Evolutionary conservation across 2,797 vertebrate species (phyloP), one percentile per base, ranked within the genome.

Genomic region (Lateolabrax maculatus): DNA sequence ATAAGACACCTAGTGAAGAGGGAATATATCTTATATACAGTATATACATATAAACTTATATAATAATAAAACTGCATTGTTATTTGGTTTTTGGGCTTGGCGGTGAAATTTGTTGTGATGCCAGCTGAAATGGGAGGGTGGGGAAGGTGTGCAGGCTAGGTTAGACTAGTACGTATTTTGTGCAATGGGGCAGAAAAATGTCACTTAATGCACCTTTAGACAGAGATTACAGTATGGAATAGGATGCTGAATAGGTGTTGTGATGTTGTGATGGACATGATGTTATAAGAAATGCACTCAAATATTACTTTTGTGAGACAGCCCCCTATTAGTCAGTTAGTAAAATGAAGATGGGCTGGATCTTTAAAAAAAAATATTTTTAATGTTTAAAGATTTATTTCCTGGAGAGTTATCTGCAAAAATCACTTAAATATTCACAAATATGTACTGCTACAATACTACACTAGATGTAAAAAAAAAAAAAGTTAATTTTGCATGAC

Each of bases 401-500:
- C 57, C 65, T 62, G 27, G 55, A 75, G 34, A 49, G 34, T 48
- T 79, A 44, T 71, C 52, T 67, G 49, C 67, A 85, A 61, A 84
- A 84, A 69, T 70, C 73, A 84, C 77, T 29, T 7, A 82, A 81
- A 68, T 74, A 60, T 74, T 88, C 83, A 90, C 83, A 64, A 52
- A 70, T 79, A 76, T 87, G 67, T 87, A 84, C 75, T 63, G 60
- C 80, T 84, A 31, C 73, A 78, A 63, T 71, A 53, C 81, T 58
- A 80, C 44, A 84, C 84, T 83, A 72, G 49, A 81, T 77, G 58
- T 76, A 21, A 52, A 60, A 61, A 58, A 44, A 63, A 52, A 16
- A 37, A 51, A 5, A 23, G 62, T n/a, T 75, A 5, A 73, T 79
- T 85, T 82, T 92, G 93, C 93, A 93, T 92, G 90, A 87, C 83